Conservation (phyloP, 2,888 invertebrate genomes). For the Neoitamus cyanurus region DNA sequence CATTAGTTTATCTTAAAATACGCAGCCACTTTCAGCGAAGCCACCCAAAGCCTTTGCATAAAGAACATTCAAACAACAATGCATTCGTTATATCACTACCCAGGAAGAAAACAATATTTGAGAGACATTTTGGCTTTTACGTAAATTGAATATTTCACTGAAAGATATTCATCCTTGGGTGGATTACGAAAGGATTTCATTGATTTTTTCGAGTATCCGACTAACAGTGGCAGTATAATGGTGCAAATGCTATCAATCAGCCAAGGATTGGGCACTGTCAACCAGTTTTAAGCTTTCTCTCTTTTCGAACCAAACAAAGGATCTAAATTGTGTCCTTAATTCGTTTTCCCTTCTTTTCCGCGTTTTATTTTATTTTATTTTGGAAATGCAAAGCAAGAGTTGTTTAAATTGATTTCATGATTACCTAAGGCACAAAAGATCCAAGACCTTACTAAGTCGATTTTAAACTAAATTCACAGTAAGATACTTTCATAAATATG, state of each 20-base stretch:
- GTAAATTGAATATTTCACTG: not conserved
- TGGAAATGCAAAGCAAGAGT: not conserved
- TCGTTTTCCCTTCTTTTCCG: not conserved
- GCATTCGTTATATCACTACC: not conserved
- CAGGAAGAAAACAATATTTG: not conserved
- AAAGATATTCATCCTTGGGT: not conserved
- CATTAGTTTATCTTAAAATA: not conserved
- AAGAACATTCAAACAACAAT: not conserved
- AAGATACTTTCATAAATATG: too few relatives aligned
- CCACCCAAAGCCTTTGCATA: not conserved
- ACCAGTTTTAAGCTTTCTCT: not conserved
- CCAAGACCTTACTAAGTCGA: too few relatives aligned
- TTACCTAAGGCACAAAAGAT: not conserved
- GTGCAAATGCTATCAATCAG: not conserved
- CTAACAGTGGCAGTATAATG: not conserved
- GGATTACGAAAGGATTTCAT: not conserved
- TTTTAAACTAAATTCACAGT: too few relatives aligned
- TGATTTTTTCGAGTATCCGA: not conserved
- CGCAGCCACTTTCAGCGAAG: not conserved
- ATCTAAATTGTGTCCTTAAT: not conserved
- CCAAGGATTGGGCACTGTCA: not conserved
- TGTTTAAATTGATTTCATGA: not conserved
- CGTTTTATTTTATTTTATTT: too few relatives aligned
- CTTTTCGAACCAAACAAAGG: not conserved
- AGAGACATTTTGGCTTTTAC: not conserved